These are phyloP conservation scores for Pagetopsis macropterus DNA, from an alignment of 2,797 vertebrate species.

Conservation along the genomic window DNA sequence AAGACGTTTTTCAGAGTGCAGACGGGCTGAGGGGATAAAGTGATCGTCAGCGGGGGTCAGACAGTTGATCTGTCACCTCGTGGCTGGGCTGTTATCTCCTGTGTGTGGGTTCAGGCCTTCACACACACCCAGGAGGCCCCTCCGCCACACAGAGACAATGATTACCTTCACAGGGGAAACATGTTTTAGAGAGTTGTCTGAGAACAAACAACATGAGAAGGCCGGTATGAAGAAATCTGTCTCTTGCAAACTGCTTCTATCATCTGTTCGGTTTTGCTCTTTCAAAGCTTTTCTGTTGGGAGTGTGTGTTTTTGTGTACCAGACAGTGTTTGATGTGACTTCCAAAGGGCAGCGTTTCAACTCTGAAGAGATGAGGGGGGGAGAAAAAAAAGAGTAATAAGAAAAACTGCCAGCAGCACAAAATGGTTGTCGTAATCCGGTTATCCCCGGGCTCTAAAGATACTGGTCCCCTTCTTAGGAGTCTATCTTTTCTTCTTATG, in stretches of 20 bases:
- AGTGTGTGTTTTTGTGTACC: constrained; percentile 48
- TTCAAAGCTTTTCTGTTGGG: constrained; percentile 28
- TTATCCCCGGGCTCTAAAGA: constrained; percentile 78
- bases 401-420: constrained; percentile 80
- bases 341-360: constrained; percentile 73
- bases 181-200: constrained; percentile 36
- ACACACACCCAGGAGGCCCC: constrained; percentile 53
- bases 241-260: neutral
- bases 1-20: constrained; percentile 58
- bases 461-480: constrained; percentile 77
- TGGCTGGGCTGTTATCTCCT: constrained; percentile 68
- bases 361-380: constrained; percentile 57
- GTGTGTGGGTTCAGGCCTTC: constrained; percentile 60
- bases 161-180: constrained; percentile 59
- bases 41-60: constrained; percentile 72
- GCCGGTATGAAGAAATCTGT: constrained; percentile 17
- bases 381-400: constrained; percentile 65
- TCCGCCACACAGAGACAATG: constrained; percentile 66
- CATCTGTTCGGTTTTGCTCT: constrained; percentile 18
- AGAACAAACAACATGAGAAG: constrained; percentile 21
- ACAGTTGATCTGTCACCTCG: constrained; percentile 66
- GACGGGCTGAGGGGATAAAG: constrained; percentile 68
- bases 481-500: constrained; percentile 81
- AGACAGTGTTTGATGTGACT: constrained; percentile 68
- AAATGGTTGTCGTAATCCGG: constrained; percentile 78